Conservation (phyloP, 2,113 vertebrate species). For the Podilymbus podiceps region DNA sequence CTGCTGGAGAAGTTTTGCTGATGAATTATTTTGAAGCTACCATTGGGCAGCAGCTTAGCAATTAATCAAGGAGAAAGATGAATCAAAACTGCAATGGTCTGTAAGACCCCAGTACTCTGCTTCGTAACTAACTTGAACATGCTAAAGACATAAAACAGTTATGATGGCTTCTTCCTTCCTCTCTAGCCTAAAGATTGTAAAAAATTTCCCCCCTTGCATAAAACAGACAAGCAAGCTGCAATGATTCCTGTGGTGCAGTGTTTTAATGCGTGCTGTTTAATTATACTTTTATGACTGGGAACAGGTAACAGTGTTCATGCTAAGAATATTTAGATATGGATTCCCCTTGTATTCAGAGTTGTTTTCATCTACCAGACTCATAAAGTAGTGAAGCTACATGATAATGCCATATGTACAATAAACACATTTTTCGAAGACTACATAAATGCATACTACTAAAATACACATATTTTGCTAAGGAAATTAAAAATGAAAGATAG, state of each 20-base stretch:
- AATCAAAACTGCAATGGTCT: background rate
- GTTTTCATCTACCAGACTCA: constrained; percentile 40
- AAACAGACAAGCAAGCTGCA: background rate
- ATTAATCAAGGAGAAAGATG: constrained; percentile 41
- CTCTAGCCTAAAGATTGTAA: background rate
- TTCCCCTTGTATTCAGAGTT: background rate
- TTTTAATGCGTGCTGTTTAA: constrained; percentile 1
- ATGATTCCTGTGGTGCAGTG: background rate
- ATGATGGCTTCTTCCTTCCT: constrained; percentile 25
- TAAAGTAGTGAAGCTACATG: constrained; percentile 6
- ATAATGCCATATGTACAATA: constrained; percentile 38
- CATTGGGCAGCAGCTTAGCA: background rate
- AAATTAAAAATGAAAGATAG: constrained; percentile 71
- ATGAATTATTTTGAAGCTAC: constrained; percentile 8
- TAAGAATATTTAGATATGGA: constrained; percentile 44
- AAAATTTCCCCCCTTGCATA: background rate
- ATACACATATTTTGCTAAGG: constrained; percentile 62
- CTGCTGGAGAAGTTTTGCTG: background rate
- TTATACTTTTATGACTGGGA: constrained; percentile 21
- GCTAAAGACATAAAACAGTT: constrained; percentile 2
- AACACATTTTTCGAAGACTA: constrained; percentile 18
- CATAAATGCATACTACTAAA: constrained; percentile 50
- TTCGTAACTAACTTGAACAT: background rate
- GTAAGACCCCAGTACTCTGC: background rate
- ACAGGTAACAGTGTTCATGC: constrained; percentile 18